Conservation (phyloP, 92 coral and sea anemone genomes). For the Paragorgia papillata region DNA sequence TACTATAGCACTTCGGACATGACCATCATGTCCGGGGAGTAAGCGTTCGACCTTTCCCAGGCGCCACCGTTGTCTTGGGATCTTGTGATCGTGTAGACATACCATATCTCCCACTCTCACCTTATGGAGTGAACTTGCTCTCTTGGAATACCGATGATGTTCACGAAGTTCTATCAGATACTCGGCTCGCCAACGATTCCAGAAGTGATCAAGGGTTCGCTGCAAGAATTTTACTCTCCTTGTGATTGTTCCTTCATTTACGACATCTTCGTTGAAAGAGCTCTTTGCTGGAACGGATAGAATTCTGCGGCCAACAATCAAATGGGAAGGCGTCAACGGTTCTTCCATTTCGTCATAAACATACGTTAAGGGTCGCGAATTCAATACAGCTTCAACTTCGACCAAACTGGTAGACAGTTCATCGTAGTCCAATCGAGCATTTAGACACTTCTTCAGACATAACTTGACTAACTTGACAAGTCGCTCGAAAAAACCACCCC, state of each 20-base stretch:
- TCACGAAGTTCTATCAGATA: conserved; percentile 57
- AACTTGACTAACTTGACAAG: conserved; percentile 33
- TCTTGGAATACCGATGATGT: conserved; percentile 32
- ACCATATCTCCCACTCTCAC: conserved; percentile 52
- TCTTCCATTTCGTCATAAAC: conserved; percentile 26
- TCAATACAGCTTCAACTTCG: conserved; percentile 35
- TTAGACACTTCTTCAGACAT: conserved; percentile 22
- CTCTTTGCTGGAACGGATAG: neutral
- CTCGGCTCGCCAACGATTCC: conserved; percentile 48
- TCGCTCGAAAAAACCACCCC: conserved; percentile 45
- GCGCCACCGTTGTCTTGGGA: conserved; percentile 48
- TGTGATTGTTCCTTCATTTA: neutral
- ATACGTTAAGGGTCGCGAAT: conserved; percentile 37
- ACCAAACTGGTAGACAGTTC: conserved; percentile 42
- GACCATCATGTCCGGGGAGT: conserved; percentile 51
- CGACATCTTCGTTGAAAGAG: neutral
- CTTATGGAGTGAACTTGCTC: conserved; percentile 41
- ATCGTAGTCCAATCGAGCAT: conserved; percentile 12
- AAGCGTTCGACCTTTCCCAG: conserved; percentile 48
- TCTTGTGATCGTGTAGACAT: conserved; percentile 39
- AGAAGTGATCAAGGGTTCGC: conserved; percentile 41
- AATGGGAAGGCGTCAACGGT: conserved; percentile 24
- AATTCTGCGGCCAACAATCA: conserved; percentile 38
- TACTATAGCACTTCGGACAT: conserved; percentile 47
- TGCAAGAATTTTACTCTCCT: conserved; percentile 29